phyloP scores from a whole-genome alignment of 2,888 invertebrate species.

The Schizaphis graminum region DNA sequence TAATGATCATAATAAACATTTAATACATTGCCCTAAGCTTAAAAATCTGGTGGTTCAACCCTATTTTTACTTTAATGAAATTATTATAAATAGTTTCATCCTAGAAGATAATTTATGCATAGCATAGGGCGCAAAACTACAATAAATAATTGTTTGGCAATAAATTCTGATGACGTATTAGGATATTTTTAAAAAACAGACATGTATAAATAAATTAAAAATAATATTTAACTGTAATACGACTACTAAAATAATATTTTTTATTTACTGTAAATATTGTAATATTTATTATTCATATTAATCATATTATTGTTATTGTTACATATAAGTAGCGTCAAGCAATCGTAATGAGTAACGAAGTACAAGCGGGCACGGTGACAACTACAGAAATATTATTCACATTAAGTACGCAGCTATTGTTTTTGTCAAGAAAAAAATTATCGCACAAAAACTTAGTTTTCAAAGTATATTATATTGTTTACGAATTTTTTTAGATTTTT shows the following conservation, averaged over 20 bases:
- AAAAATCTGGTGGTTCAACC: neutral
- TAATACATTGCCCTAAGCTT: neutral
- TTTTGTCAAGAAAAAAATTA: neutral
- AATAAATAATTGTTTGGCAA: constrained; percentile 11
- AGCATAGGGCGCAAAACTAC: neutral
- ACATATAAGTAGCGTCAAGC: neutral
- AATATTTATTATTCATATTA: neutral
- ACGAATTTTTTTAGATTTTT: neutral
- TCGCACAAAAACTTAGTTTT: neutral
- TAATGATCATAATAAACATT: too few relatives aligned
- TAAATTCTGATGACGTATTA: neutral
- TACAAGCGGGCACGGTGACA: neutral
- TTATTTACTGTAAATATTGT: neutral
- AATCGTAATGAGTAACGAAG: neutral
- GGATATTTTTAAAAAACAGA: neutral
- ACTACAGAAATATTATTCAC: neutral
- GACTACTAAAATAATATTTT: neutral
- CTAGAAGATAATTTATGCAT: neutral
- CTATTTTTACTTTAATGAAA: neutral
- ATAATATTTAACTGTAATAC: neutral
- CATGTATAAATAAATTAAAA: neutral
- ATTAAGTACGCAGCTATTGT: neutral
- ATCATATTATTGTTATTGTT: neutral
- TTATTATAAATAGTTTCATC: neutral
- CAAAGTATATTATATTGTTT: neutral